phyloP scores from a whole-genome alignment of 1,140 invertebrate species.

The Halictus rubicundus region DNA sequence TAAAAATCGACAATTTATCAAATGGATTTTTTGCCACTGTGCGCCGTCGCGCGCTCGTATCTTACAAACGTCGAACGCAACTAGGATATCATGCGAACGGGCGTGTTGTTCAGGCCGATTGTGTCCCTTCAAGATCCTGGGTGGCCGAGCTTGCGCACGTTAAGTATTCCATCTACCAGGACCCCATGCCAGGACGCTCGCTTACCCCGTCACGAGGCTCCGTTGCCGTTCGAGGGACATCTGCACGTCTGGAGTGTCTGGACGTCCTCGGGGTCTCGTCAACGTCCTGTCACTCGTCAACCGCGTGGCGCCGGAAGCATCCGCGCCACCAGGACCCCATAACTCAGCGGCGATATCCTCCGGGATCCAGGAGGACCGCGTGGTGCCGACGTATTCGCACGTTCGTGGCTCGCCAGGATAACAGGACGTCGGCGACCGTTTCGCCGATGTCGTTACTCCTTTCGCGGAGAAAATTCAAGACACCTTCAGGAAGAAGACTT shows the following conservation, averaged over 20 bases:
- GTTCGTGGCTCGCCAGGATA: conserved; percentile 41
- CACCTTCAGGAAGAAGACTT: neutral
- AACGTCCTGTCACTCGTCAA: conserved; percentile 74
- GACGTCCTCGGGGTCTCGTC: conserved; percentile 53
- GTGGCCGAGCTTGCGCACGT: conserved; percentile 38
- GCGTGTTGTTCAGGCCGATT: neutral
- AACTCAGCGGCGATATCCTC: conserved; percentile 42
- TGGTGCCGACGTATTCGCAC: neutral
- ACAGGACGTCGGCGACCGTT: conserved; percentile 33
- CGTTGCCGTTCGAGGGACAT: neutral
- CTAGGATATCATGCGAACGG: conserved; percentile 61
- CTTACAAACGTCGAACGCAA: conserved; percentile 64
- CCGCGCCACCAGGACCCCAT: conserved; percentile 72
- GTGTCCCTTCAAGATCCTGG: neutral
- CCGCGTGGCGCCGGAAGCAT: conserved; percentile 75
- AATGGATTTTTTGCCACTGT: too few species aligned
- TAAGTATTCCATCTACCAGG: conserved; percentile 69
- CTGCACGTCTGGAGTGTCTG: too few species aligned
- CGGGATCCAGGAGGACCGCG: conserved; percentile 1
- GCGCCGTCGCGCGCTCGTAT: conserved; percentile 30
- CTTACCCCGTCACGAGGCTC: neutral
- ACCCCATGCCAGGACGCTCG: conserved; percentile 47
- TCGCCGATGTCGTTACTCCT: neutral
- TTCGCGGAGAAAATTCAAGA: neutral
- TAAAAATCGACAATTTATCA: too few species aligned